These are phyloP conservation scores for Galleria mellonella DNA, from an alignment of 1,140 invertebrate species.

Conservation along the genomic window DNA sequence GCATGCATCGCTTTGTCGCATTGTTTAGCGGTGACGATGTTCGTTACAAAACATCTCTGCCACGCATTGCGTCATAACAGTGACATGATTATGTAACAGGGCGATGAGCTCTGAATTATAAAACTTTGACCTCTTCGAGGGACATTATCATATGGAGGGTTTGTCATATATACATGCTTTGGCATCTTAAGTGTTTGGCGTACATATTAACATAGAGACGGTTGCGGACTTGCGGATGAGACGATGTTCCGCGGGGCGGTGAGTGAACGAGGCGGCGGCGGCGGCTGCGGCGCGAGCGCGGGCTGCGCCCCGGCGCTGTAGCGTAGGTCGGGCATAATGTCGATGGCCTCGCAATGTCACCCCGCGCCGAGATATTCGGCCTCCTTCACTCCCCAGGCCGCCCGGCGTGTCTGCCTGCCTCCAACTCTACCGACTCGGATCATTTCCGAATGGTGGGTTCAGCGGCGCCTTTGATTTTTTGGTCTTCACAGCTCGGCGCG, in stretches of 20 bases:
- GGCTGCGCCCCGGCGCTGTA: conserved; percentile 27
- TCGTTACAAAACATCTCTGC: conserved; percentile 12
- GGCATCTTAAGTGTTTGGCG: no score
- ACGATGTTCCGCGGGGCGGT: conserved; percentile 25
- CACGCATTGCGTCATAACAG: conserved; percentile 5
- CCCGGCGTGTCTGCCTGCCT: conserved; percentile 8
- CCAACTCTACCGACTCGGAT: conserved; percentile 26
- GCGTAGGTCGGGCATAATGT: conserved; percentile 57
- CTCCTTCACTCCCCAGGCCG: conserved; percentile 10
- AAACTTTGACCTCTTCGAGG: conserved; percentile 3
- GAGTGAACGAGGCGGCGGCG: conserved; percentile 1
- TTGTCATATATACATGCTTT: no score
- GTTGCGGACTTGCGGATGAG: conserved; percentile 15
- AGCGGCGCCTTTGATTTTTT: conserved; percentile 26
- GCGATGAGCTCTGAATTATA: conserved; percentile 17
- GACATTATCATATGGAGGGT: no score
- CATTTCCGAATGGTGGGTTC: conserved; percentile 41
- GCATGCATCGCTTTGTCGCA: no score
- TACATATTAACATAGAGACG: no score
- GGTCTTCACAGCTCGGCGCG: not conserved
- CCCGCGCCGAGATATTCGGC: conserved; percentile 43
- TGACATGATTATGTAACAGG: conserved; percentile 14
- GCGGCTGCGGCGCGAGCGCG: conserved; percentile 9
- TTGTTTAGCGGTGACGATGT: not conserved
- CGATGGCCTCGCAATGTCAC: conserved; percentile 64